Base-by-base conservation (phyloP, 2,797 vertebrate species). In the Dipus sagitta region DNA sequence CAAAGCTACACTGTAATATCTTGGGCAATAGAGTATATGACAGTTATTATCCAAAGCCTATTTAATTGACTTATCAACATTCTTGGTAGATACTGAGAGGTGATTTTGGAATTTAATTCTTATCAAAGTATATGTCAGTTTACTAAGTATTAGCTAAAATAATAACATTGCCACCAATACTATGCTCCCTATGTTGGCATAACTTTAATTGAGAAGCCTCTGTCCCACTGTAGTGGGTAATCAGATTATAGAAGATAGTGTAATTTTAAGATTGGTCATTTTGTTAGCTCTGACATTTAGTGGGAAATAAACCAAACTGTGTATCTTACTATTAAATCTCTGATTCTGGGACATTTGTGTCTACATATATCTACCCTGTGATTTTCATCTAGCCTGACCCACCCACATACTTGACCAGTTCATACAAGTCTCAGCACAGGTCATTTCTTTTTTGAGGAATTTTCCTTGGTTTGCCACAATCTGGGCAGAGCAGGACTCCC, bases 41-140 rank as follows among this genome's bases (percentile, higher is more conserved):
- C 12, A 94, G 18, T 90, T 32, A 54, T 84, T 17, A 5, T 14
- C 58, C 10, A 47, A 76, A 64, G 23, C 20, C 54, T 80, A n/a
- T 71, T 65, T 80, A 87, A 75, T 15, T 72, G 32, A 70, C 80
- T 94, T 81, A 65, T 38, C n/a, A 90, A 34, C 23, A 77, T 72
- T 11, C 13, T 58, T 42, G 5, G 47, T 62, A 74, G 67, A 74
- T 64, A 52, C 26, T 52, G 24, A 42, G 72, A 83, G 47, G 30
- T 15, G 6, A 15, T 64, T 60, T 75, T 30, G 38, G 79, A 14
- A 7, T 32, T 62, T 58, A 70, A 5, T 64, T 60, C 32, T 67
- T 72, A 60, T 28, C 83, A 47, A 77, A 72, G 28, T 60, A 0
- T 52, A 71, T 71, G 2, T 30, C 20, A 11, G 17, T 83, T 83